Evolutionary conservation across 2,113 vertebrate species (phyloP).

Genomic region (Pantherophis guttatus): DNA sequence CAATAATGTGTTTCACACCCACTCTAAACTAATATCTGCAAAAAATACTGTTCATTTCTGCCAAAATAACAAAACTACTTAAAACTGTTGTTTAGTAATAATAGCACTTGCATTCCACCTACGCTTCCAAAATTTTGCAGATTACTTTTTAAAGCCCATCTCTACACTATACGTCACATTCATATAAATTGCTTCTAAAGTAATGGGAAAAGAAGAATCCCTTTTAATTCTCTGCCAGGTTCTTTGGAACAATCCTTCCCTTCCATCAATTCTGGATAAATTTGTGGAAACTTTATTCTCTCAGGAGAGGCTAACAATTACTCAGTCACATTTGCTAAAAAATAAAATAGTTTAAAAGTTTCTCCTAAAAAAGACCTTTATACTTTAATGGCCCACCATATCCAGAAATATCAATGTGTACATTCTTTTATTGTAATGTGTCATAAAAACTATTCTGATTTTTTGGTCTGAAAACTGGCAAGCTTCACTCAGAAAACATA

Average conservation of each 20-base stretch:
- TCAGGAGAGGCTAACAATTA: not conserved
- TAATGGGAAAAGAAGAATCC: not conserved
- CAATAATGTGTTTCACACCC: not conserved
- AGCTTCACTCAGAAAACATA: not conserved
- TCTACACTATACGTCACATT: not conserved
- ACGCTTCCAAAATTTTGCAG: not conserved
- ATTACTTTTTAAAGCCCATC: not conserved
- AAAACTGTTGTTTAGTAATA: not conserved
- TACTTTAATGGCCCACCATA: not conserved
- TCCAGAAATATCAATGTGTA: not conserved
- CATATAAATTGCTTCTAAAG: not conserved
- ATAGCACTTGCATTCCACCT: not conserved
- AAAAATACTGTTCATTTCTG: not conserved
- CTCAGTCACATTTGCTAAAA: not conserved
- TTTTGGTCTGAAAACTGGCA: not conserved
- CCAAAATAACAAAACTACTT: not conserved
- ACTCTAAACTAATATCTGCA: not conserved
- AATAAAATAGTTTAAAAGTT: not conserved
- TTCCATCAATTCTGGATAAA: not conserved
- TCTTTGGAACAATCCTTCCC: not conserved
- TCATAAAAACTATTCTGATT: not conserved
- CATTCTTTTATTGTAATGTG: not conserved
- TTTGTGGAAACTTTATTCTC: not conserved
- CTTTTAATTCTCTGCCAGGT: not conserved
- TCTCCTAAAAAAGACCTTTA: not conserved